Evolutionary conservation across 1,140 invertebrate species (phyloP), one percentile per base, ranked within the genome.

Genomic region (Centruroides sculpturatus): DNA sequence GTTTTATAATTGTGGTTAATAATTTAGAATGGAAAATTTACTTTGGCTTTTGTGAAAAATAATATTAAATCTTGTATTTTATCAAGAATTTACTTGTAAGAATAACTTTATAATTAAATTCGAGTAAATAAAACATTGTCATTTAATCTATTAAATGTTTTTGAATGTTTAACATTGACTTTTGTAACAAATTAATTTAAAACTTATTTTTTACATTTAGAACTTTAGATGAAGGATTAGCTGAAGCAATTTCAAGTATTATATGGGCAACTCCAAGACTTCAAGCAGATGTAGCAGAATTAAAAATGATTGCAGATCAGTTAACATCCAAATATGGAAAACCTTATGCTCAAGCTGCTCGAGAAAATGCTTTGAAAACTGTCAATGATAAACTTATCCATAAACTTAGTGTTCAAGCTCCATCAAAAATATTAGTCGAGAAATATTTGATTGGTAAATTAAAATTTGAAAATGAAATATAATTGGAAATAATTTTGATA

Each of bases 371-470:
- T 11, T 73, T 87, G 7, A 83, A 86, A 59, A 88, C 86, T 41
- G 89, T 97, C 36, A 96, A 90, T 69, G 87, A 94, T 64, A 97
- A 98, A 75, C 72, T 99, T 6, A 93, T 95, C 73, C 89, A 96
- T 69, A 98, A 98, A 77, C 78, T 99, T 72, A 85, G 89, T 49
- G 85, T 99, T 4, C 92, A 97, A 69, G 92, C 92, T 51, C 97
- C 97, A 4, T 91, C 93, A 0, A 98, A 96, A 73, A 75, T 97
- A 59, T 77, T 99, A 9, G 89, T 99, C 53, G 97, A 99, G 73
- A 92, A 89, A 70, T 97, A 94, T 76, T 74, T 93, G 34, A 86
- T 93, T 68, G 67, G 65, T 68, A 57, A 47, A 23, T 12, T 13
- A 59, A 36, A 61, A 35, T 61, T 53, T 55, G 23, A 23, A 23